Percentiles rank a stretch among this genome's conserved stretches.
Evolutionary conservation across 2,797 vertebrate genomes (phyloP).

Genomic region (Pelobates cultripes): DNA sequence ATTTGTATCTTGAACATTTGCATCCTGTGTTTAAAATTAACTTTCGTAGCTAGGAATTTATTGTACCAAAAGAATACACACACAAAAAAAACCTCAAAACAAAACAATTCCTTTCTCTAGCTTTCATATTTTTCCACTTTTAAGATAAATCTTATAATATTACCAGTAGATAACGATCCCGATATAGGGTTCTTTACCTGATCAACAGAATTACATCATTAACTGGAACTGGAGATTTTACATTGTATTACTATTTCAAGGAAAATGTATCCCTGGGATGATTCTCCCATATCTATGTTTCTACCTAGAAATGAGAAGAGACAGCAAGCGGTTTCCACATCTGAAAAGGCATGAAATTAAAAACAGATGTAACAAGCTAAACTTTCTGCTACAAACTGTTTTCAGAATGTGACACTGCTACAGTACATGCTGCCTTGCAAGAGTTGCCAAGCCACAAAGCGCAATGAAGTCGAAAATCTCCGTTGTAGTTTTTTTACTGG

Average conservation of each 20-base stretch:
- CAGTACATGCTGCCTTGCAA: constrained; percentile 73
- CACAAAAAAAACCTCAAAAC: too few relatives aligned
- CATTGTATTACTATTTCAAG: constrained; percentile 73
- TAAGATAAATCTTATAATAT: not conserved
- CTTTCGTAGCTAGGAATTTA: too few relatives aligned
- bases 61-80: too few relatives aligned
- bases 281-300: constrained; percentile 81
- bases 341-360: constrained; percentile 84
- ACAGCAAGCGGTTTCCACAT: constrained; percentile 87
- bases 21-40: too few relatives aligned
- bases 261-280: constrained; percentile 90
- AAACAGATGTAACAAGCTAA: constrained; percentile 88
- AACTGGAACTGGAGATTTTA: constrained; percentile 73
- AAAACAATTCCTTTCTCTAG: too few relatives aligned
- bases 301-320: constrained; percentile 86
- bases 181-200: not conserved
- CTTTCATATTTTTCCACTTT: too few relatives aligned
- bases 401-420: constrained; percentile 77
- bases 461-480: constrained; percentile 78
- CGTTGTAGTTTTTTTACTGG: constrained; percentile 18
- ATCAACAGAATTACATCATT: constrained; percentile 41
- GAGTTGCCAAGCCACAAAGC: constrained; percentile 82
- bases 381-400: constrained; percentile 64
- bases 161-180: not conserved
- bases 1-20: too few relatives aligned